These are phyloP conservation scores for Epinotia ramella DNA, from an alignment of 2,888 invertebrate genomes.

Conservation along the genomic window DNA sequence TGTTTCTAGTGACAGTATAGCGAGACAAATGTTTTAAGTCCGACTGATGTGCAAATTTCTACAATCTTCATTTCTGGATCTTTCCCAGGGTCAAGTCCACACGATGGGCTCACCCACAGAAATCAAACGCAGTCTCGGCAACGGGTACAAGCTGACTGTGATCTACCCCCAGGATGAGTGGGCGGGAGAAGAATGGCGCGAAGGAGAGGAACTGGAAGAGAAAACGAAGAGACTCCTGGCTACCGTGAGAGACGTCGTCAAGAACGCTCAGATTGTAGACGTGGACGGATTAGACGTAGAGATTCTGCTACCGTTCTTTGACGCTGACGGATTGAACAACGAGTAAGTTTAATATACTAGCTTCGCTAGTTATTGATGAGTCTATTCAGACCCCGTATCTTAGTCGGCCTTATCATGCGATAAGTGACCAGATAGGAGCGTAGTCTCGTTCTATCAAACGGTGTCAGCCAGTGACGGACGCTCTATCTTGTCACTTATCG, in stretches of 20 bases:
- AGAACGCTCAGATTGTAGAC: slow-evolving; percentile 76
- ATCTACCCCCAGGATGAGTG: slow-evolving; percentile 61
- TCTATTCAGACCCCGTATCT: too few species aligned
- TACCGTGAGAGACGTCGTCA: slow-evolving; percentile 70
- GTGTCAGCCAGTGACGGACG: too few species aligned
- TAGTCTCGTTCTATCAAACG: too few species aligned
- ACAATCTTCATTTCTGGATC: background rate
- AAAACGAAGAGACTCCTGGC: slow-evolving; percentile 71
- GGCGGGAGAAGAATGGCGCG: slow-evolving; percentile 45
- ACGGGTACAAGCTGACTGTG: slow-evolving; percentile 83
- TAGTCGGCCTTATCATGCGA: too few species aligned
- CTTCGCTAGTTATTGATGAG: background rate
- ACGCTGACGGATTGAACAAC: slow-evolving; percentile 77
- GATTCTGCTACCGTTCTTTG: slow-evolving; percentile 81
- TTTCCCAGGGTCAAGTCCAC: slow-evolving; percentile 81
- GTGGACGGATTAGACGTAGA: slow-evolving; percentile 71
- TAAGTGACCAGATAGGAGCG: too few species aligned
- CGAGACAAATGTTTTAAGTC: too few species aligned
- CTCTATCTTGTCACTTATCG: too few species aligned
- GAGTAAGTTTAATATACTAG: slow-evolving; percentile 70
- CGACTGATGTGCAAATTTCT: background rate
- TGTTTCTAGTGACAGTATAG: too few species aligned
- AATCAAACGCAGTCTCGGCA: slow-evolving; percentile 84
- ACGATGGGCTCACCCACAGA: slow-evolving; percentile 85
- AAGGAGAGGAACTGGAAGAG: slow-evolving; percentile 57